Conservation (phyloP, 2,113 vertebrate species). For the Gracilinanus agilis region DNA sequence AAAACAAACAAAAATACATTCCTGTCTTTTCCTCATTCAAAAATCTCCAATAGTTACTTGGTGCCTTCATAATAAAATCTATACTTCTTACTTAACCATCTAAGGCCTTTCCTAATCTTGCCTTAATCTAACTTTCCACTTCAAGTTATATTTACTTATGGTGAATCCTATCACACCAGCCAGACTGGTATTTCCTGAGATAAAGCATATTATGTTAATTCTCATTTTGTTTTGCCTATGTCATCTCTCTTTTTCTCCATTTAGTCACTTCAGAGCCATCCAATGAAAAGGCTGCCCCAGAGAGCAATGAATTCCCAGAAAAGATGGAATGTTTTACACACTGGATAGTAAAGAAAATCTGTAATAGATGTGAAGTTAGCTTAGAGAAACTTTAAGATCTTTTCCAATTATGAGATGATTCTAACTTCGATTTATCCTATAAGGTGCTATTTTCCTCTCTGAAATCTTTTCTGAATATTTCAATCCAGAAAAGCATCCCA, state of each 20-base stretch:
- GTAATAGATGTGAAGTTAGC: not conserved
- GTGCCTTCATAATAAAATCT: not conserved
- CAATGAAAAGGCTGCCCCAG: not conserved
- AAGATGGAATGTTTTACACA: not conserved
- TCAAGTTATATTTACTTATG: not conserved
- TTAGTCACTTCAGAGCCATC: not conserved
- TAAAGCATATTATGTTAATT: not conserved
- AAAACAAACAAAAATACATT: not conserved
- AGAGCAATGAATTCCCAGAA: not conserved
- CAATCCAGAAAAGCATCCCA: not conserved
- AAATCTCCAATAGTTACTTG: not conserved
- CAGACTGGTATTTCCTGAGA: not conserved
- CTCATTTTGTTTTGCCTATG: not conserved
- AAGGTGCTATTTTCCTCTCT: not conserved
- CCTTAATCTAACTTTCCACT: not conserved
- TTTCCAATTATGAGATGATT: not conserved
- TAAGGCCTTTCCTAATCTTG: not conserved
- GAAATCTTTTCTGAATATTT: not conserved
- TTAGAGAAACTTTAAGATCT: not conserved
- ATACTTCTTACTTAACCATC: not conserved
- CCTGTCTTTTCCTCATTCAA: not conserved
- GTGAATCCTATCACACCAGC: not conserved
- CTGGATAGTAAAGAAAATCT: not conserved
- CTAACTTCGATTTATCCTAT: not conserved
- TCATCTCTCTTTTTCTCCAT: not conserved